These are phyloP conservation scores for Grammomys dolichurus DNA, from an alignment of 2,113 vertebrate species.

Conservation along the genomic window DNA sequence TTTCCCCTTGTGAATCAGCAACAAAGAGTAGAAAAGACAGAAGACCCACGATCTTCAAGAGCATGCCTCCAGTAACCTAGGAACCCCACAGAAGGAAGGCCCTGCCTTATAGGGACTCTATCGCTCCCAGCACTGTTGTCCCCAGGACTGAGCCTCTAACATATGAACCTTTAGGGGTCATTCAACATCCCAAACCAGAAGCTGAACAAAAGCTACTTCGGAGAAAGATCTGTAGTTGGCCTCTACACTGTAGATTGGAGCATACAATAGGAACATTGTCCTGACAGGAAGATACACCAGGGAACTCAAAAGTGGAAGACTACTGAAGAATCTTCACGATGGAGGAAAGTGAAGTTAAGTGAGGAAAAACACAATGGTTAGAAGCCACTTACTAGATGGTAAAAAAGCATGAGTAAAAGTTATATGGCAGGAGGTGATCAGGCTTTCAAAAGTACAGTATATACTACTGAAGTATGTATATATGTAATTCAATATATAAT, in stretches of 20 bases:
- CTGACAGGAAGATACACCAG: neutral
- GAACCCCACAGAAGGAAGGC: neutral
- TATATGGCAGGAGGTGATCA: neutral
- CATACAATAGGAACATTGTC: neutral
- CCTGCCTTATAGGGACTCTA: neutral
- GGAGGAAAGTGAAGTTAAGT: rapidly evolving
- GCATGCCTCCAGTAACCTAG: neutral
- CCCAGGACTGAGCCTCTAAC: neutral
- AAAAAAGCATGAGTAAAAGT: neutral
- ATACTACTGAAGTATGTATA: neutral
- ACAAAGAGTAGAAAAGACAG: neutral
- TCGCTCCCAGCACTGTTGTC: neutral
- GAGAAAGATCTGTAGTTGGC: neutral
- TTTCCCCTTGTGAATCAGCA: neutral
- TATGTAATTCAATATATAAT: neutral
- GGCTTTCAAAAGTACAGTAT: neutral
- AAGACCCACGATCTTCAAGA: too few species aligned
- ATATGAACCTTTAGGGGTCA: neutral
- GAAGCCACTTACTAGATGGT: neutral
- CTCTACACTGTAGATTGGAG: neutral
- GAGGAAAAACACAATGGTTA: neutral
- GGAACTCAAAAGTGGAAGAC: neutral
- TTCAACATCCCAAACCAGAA: slow-evolving; percentile 37
- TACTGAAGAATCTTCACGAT: neutral
- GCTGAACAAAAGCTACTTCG: neutral